Evolutionary conservation across 2,888 invertebrate species (phyloP), one percentile per base, ranked within the genome.

Genomic region (Ypsolopha scabrella): DNA sequence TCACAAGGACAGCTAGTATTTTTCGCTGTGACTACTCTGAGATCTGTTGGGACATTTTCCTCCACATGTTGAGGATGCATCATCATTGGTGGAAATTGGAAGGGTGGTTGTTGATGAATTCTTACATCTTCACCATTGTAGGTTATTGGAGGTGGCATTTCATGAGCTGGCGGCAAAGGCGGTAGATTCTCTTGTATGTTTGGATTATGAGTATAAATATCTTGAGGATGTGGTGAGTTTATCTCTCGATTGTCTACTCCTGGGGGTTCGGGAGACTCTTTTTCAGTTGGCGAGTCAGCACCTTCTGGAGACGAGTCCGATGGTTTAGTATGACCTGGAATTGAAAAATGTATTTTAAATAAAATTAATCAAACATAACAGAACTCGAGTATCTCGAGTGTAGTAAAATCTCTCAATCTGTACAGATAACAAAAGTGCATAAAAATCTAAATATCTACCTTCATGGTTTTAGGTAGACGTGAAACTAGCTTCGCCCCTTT

Each of bases 301-400:
- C 75, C 76, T 58, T 83, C 81, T 8, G 86, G 82, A 6, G 86
- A 83, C 1, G 85, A 83, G 52, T 83, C 82, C 6, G 79, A 74
- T 14, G 80, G 83, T 59, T 87, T 86, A 0, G 75, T 65, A 51
- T 86, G 86, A 53, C 81, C 87, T 87, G 68, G 54, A 51, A 39
- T 33, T 2, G 24, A 34, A 60, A 58, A 54, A 53, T 51, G 54
- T 39, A 34, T 13, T 45, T 0, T 14, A n/a, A n/a, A 45, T 50
- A 13, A 53, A 37, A 35, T 44, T 35, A 36, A 33, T 7, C 6
- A 6, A 39, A 33, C 10, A 24, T 14, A 10, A 35, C 9, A 35
- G 34, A 35, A 36, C 8, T n/a, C 6, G 4, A 36, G n/a, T n/a
- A 47, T 10, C 11, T 44, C 45, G 4, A 45, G 10, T 7, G 45